Percentiles rank a stretch among this genome's conserved stretches.
These are phyloP conservation scores for Prionace glauca DNA, from an alignment of 2,797 vertebrate genomes.

Conservation along the genomic window DNA sequence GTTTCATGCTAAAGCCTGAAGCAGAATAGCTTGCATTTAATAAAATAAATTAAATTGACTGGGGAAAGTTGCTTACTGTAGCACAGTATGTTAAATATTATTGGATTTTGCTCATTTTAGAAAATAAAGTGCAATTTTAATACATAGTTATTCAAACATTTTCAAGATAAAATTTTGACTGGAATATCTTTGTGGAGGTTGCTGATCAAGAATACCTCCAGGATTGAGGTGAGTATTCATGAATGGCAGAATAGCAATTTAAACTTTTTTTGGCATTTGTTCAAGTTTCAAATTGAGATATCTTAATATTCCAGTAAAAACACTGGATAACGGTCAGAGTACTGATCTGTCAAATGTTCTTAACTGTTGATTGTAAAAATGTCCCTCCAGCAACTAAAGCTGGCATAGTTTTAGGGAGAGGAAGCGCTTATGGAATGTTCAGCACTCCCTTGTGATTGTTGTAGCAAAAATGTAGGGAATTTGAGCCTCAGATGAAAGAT, in stretches of 20 bases:
- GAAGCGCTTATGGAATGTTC: conserved; percentile 11
- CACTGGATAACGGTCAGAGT: neutral
- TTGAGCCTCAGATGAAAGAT: conserved; percentile 14
- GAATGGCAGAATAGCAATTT: neutral
- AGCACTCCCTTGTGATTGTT: conserved; percentile 15
- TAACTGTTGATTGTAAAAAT: conserved; percentile 4
- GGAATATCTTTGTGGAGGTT: neutral
- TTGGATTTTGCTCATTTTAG: neutral
- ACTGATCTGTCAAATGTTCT: neutral
- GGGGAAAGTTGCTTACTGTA: neutral
- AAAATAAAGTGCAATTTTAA: neutral
- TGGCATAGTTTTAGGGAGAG: neutral
- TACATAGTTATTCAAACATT: neutral
- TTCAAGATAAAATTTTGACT: neutral
- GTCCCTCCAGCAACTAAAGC: neutral
- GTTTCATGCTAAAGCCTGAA: neutral
- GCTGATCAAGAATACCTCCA: neutral
- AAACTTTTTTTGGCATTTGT: neutral
- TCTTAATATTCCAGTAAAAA: neutral
- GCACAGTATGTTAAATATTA: neutral
- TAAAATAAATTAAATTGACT: neutral
- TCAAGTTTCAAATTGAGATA: neutral
- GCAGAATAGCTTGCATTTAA: neutral
- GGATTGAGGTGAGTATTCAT: neutral
- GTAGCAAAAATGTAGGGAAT: conserved; percentile 20